A percentile compares a stretch with the other conserved stretches of the same genome.
Conservation (phyloP, 2,797 vertebrate species). For the Champsocephalus esox region DNA sequence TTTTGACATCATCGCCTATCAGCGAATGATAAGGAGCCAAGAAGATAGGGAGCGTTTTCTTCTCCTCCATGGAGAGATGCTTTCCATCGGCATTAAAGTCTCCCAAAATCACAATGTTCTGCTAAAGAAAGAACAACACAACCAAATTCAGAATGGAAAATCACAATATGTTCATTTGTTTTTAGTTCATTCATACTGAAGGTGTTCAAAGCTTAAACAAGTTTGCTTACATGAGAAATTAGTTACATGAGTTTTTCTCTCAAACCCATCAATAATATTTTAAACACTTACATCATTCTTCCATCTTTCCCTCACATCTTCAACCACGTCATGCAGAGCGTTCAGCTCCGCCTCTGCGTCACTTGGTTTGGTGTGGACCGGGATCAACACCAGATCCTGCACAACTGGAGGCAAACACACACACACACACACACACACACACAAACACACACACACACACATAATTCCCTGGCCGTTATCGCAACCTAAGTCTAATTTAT, state of each 20-base stretch:
- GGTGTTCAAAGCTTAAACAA: too few relatives aligned
- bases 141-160: too few relatives aligned
- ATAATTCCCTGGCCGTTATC: too few relatives aligned
- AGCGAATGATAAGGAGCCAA: conserved; percentile 70
- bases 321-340: conserved; percentile 73
- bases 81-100: conserved; percentile 79
- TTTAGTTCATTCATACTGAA: too few relatives aligned
- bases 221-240: too few relatives aligned
- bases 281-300: conserved; percentile 38
- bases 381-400: conserved; percentile 73
- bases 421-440: too few relatives aligned
- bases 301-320: conserved; percentile 56
- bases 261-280: too few relatives aligned
- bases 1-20: conserved; percentile 74
- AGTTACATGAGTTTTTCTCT: too few relatives aligned
- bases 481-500: too few relatives aligned
- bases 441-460: too few relatives aligned
- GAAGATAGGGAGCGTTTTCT: conserved; percentile 59
- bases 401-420: conserved; percentile 45
- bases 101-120: conserved; percentile 80
- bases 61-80: conserved; percentile 69
- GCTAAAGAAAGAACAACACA: conserved; percentile 6
- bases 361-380: conserved; percentile 74
- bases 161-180: too few relatives aligned
- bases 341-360: conserved; percentile 74